Percentiles rank a stretch among this genome's conserved stretches.
These are phyloP conservation scores for Brachyopa scutellaris DNA, from an alignment of 2,888 invertebrate species.

Conservation along the genomic window DNA sequence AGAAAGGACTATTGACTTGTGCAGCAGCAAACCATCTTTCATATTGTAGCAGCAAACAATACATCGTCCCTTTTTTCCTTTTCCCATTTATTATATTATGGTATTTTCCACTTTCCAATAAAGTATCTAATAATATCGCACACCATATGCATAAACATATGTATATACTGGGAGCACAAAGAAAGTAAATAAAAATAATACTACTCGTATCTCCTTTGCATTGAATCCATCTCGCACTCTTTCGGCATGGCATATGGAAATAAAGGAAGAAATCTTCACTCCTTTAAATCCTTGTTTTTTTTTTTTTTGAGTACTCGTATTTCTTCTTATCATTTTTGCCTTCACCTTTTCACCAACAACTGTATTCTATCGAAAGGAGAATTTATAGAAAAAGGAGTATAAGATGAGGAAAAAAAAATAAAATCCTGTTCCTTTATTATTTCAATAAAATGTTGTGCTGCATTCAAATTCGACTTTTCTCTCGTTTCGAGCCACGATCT, in stretches of 20 bases:
- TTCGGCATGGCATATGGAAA: slow-evolving; percentile 34
- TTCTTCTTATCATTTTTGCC: slow-evolving; percentile 38
- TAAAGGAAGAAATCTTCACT: slow-evolving; percentile 14
- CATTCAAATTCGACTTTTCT: slow-evolving; percentile 53
- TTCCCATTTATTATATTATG: slow-evolving; percentile 3
- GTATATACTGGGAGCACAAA: slow-evolving; percentile 25
- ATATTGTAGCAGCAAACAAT: no score
- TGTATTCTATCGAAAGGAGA: slow-evolving; percentile 12
- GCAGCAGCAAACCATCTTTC: slow-evolving; percentile 21
- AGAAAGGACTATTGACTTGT: slow-evolving; percentile 20
- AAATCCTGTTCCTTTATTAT: slow-evolving; percentile 54
- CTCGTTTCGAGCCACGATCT: not conserved
- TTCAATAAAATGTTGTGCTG: slow-evolving; percentile 57
- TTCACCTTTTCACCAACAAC: slow-evolving; percentile 30
- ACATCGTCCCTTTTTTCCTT: not conserved
- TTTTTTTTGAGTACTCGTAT: no score
- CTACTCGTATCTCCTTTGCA: slow-evolving; percentile 34
- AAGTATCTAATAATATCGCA: slow-evolving; percentile 52
- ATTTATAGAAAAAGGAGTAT: slow-evolving; percentile 22
- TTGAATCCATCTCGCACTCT: slow-evolving; percentile 37
- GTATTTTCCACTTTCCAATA: slow-evolving; percentile 35
- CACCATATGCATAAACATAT: slow-evolving; percentile 38
- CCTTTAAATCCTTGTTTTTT: no score
- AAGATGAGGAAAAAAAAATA: slow-evolving; percentile 48
- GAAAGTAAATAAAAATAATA: slow-evolving; percentile 54